Evolutionary conservation across 2,797 vertebrate species (phyloP), one percentile per base, ranked within the genome.

Genomic region (Melanotaenia trifasciata): DNA sequence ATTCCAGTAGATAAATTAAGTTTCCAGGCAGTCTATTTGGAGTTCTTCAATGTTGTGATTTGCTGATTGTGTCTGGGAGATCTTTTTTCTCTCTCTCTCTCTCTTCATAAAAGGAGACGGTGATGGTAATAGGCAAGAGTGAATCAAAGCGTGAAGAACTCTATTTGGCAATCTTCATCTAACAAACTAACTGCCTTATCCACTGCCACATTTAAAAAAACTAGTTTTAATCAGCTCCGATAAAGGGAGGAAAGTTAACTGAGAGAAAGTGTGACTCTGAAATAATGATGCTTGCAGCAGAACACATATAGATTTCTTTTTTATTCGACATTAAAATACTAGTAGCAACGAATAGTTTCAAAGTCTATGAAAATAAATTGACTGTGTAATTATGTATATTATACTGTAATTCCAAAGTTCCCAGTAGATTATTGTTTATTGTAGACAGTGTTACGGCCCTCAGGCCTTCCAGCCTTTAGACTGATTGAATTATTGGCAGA

Each of bases 141-240:
- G 86, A 93, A 91, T 70, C 85, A 87, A 88, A 88, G 89, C 87
- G 56, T 91, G 84, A 93, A 93, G 85, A 87, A 84, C 79, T 75
- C 80, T 75, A 90, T 92, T 91, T 90, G 81, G 81, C 78, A 72
- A 93, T 91, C 93, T 89, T 79, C 79, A 88, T 87, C 86, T 79
- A 86, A 89, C 86, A 91, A 91, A 91, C 87, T 81, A 85, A 51
- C 22, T 10, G n/a, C 89, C 89, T 89, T 91, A 93, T 90, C 78
- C 80, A 78, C 77, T 63, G 77, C 86, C 81, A 89, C 90, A 87
- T n/a, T n/a, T n/a, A n/a, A n/a, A n/a, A n/a, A 93, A 93, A 89
- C 87, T 87, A 83, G 79, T 91, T 84, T 68, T 90, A 94, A 90
- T 93, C 84, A 76, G 80, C 87, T 87, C 83, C 79, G 58, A 72